Conservation (phyloP, 2,113 vertebrate genomes). For the Peromyscus polionotus region DNA sequence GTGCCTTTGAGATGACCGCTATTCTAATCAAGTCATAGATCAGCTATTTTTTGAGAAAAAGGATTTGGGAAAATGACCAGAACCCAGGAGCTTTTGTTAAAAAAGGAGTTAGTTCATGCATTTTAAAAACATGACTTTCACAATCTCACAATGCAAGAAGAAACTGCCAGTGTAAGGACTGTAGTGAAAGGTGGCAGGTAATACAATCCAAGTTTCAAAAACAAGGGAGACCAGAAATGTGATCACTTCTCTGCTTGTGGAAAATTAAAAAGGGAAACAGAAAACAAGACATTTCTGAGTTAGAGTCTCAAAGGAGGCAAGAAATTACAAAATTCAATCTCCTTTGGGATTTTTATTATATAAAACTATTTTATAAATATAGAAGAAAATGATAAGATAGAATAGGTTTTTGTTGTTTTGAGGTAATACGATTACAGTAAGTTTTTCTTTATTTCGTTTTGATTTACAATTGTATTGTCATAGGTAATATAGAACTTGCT, state of each 20-base stretch:
- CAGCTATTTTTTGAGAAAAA: conserved; percentile 56
- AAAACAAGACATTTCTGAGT: conserved; percentile 44
- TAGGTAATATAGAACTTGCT: neutral
- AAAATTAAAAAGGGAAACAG: conserved; percentile 43
- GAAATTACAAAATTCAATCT: conserved; percentile 59
- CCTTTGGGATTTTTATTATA: conserved; percentile 56
- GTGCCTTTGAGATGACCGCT: conserved; percentile 46
- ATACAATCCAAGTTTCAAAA: conserved; percentile 50
- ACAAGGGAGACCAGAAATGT: neutral
- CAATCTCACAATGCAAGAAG: neutral
- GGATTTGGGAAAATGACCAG: conserved; percentile 55
- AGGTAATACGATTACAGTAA: conserved; percentile 30
- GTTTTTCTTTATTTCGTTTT: conserved; percentile 60
- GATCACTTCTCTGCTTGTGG: conserved; percentile 6
- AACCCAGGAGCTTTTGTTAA: conserved; percentile 54
- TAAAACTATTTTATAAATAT: conserved; percentile 48
- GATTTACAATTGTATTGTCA: conserved; percentile 26
- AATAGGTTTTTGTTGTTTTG: neutral
- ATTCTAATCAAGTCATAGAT: conserved; percentile 27
- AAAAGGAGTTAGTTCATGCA: conserved; percentile 3
- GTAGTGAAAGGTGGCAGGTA: conserved; percentile 28
- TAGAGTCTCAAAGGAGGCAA: conserved; percentile 53
- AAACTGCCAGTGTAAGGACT: conserved; percentile 58
- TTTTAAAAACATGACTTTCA: conserved; percentile 47
- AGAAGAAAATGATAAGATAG: conserved; percentile 45